Evolutionary conservation across 1,140 invertebrate species (phyloP).

Genomic region (Drosophila elegans): DNA sequence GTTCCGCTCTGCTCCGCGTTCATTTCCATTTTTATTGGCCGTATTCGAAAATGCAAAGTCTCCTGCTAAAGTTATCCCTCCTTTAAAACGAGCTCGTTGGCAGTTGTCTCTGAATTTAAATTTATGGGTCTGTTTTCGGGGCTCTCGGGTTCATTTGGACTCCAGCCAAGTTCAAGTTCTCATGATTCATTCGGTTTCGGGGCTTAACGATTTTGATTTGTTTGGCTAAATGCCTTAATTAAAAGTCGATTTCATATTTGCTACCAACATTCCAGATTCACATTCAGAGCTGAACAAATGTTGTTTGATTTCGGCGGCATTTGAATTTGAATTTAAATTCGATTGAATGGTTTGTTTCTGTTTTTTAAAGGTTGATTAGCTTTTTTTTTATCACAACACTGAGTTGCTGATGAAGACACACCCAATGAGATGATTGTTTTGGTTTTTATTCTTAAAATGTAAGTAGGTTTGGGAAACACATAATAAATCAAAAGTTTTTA

Average conservation of each 20-base stretch:
- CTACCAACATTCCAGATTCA: conserved; percentile 65
- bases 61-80: conserved; percentile 25
- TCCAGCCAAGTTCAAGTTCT: conserved; percentile 47
- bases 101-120: conserved; percentile 66
- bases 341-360: conserved; percentile 11
- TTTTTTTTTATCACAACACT: conserved; percentile 11
- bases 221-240: conserved; percentile 79
- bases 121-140: conserved; percentile 57
- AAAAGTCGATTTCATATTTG: conserved; percentile 75
- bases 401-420: conserved; percentile 7
- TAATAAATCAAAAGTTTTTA: too few relatives aligned
- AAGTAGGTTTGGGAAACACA: not conserved
- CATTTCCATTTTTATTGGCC: conserved; percentile 84
- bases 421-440: conserved; percentile 9
- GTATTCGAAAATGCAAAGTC: conserved; percentile 70
- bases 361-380: conserved; percentile 16
- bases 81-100: conserved; percentile 73
- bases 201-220: conserved; percentile 58
- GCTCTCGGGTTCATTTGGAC: conserved; percentile 23
- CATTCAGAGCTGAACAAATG: conserved; percentile 32
- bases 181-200: conserved; percentile 64
- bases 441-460: conserved; percentile 3
- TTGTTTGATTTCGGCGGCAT: conserved; percentile 25
- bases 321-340: conserved; percentile 45
- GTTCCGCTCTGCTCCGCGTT: conserved; percentile 63